Percentiles rank a stretch among this genome's conserved stretches.
phyloP scores from a whole-genome alignment of 2,113 vertebrate genomes.

The Pteronura brasiliensis region DNA sequence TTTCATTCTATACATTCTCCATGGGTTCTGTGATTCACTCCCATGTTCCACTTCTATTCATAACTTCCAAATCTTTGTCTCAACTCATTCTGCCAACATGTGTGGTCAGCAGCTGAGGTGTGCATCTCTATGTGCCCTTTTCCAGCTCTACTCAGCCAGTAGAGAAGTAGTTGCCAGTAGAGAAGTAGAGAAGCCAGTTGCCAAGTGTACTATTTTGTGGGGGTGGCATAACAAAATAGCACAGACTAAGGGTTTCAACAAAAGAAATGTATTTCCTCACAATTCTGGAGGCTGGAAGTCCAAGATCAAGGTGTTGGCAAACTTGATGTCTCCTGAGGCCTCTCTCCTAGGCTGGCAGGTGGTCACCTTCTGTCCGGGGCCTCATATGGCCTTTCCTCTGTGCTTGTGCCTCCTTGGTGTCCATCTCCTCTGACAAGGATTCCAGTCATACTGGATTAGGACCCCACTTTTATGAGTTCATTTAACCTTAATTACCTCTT shows the following conservation, averaged over 20 bases:
- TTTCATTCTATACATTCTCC: neutral
- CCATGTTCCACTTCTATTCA: neutral
- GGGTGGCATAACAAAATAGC: neutral
- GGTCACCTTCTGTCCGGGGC: neutral
- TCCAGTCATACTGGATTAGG: neutral
- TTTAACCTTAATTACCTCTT: neutral
- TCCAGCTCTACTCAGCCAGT: neutral
- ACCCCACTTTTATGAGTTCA: neutral
- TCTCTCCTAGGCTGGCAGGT: neutral
- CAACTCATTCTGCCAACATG: neutral
- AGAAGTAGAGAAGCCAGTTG: neutral
- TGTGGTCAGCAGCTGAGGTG: neutral
- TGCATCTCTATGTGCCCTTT: neutral
- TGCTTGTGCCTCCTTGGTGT: neutral
- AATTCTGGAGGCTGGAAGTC: neutral
- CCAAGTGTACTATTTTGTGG: neutral
- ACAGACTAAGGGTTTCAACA: neutral
- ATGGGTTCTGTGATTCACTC: neutral
- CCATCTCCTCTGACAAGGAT: neutral
- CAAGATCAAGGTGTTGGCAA: neutral
- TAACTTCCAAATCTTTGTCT: neutral
- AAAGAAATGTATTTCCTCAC: neutral
- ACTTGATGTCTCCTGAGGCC: neutral
- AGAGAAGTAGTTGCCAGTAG: no score
- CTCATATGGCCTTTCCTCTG: neutral